Conservation (phyloP, 2,888 invertebrate genomes). For the Hypomecis punctinalis region DNA sequence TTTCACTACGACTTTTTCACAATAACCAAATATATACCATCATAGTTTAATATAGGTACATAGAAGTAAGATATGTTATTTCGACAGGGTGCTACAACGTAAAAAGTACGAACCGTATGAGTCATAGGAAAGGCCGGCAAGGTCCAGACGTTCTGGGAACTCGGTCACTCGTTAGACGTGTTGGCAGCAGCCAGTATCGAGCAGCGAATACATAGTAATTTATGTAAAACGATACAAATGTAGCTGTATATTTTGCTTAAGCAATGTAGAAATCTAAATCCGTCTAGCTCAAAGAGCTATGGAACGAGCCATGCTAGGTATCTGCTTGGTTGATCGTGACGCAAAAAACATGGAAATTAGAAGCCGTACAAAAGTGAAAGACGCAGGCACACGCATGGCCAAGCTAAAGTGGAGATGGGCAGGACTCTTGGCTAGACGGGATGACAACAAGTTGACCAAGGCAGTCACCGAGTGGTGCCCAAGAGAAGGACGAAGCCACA, state of each 20-base stretch:
- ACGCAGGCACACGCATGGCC: too few relatives aligned
- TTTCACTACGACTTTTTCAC: conserved; percentile 8
- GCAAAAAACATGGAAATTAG: too few relatives aligned
- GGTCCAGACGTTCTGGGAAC: conserved; percentile 44
- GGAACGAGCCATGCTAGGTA: too few relatives aligned
- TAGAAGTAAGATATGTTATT: background rate
- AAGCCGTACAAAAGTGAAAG: too few relatives aligned
- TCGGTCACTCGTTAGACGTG: conserved; percentile 37
- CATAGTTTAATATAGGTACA: background rate
- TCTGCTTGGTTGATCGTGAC: too few relatives aligned
- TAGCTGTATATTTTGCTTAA: background rate
- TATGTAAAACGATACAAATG: background rate
- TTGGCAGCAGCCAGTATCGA: conserved; percentile 26
- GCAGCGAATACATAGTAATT: background rate
- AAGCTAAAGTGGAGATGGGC: too few relatives aligned
- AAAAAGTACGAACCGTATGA: conserved; percentile 22
- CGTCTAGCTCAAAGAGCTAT: too few relatives aligned
- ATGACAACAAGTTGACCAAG: too few relatives aligned
- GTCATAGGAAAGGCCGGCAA: conserved; percentile 35
- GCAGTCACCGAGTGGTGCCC: too few relatives aligned
- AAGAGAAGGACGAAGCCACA: too few relatives aligned
- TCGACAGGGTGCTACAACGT: conserved; percentile 22
- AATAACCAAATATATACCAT: background rate
- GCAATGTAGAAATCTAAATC: too few relatives aligned
- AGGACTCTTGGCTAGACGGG: too few relatives aligned